Evolutionary conservation across 2,113 vertebrate species (phyloP), one percentile per base, ranked within the genome.

Genomic region (Rhinolophus sinicus): DNA sequence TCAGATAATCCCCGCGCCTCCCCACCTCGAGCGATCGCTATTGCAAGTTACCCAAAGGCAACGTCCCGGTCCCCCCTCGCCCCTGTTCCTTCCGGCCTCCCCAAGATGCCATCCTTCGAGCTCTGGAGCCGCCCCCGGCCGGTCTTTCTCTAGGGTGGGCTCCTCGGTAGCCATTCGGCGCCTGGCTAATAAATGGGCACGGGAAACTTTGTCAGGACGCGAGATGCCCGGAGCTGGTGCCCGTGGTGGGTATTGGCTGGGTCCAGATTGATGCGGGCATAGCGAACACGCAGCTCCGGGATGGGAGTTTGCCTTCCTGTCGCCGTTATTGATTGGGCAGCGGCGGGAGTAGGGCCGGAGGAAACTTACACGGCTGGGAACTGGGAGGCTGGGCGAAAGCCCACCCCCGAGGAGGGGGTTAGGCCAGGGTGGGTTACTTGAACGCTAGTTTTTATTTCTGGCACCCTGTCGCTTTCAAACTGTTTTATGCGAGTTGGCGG

Each of bases 151-250:
- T 40, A 65, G 95, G 98, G 96, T 92, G 93, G 97, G 96, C 67
- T 96, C 93, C 97, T 90, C 77, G 96, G 96, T 96, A 94, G 98
- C 98, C 98, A 94, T 97, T 96, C 96, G 81, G 97, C 96, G 96
- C 92, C 97, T 33, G 64, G 80, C 47, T 90, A 92, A 94, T 90
- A 96, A 94, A 96, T 80, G 97, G 93, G 97, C 94, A 93, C 77
- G 90, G 90, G 95, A 98, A 98, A 98, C 97, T 98, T 98, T 98
- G 98, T 93, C 97, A 97, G 98, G 97, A 98, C 97, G 73, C 67
- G 67, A 86, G 94, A 92, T 86, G 97, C 77, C 97, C 85, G 5
- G 81, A 93, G 83, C 95, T 56, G 78, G 78, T 80, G 96, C 87
- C 83, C 33, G 67, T 28, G 93, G 84, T 83, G 97, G 96, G 65